Evolutionary conservation across 2,888 invertebrate genomes (phyloP).

Genomic region (Serrognathus titanus): DNA sequence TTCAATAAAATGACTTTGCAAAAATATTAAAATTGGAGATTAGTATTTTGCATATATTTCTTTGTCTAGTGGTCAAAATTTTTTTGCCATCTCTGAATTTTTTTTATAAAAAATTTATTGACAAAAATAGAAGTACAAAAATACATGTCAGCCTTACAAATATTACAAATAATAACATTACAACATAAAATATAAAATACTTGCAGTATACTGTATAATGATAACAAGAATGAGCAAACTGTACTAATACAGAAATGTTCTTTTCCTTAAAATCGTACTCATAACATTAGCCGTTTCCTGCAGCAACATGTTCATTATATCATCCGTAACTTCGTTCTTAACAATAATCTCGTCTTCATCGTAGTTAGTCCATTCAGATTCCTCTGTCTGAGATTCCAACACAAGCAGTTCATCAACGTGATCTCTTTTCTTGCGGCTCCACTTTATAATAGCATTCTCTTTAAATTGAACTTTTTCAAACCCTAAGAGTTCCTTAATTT

Average conservation of each 20-base stretch:
- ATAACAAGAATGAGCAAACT: constrained; percentile 16
- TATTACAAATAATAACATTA: constrained; percentile 14
- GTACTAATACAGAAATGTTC: constrained; percentile 18
- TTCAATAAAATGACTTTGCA: no score
- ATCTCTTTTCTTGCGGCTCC: constrained; percentile 64
- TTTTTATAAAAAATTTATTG: constrained; percentile 16
- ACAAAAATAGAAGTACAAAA: constrained; percentile 23
- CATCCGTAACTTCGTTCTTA: constrained; percentile 59
- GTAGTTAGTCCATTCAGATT: constrained; percentile 71
- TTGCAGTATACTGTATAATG: constrained; percentile 7
- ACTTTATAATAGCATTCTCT: constrained; percentile 58
- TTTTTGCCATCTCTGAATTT: no score
- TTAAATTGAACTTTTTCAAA: constrained; percentile 52
- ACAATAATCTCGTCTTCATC: constrained; percentile 68
- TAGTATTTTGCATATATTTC: no score
- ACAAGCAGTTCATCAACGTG: constrained; percentile 70
- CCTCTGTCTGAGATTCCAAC: constrained; percentile 67
- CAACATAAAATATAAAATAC: constrained; percentile 17
- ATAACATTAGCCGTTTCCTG: constrained; percentile 48
- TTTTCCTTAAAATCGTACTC: constrained; percentile 30
- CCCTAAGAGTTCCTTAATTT: constrained; percentile 53
- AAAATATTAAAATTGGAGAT: no score
- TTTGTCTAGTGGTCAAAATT: no score
- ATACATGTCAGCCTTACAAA: constrained; percentile 15
- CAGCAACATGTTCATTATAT: constrained; percentile 55